Percentiles rank a stretch among this genome's conserved stretches.
phyloP scores from a whole-genome alignment of 1,140 invertebrate species.

The Gryon sp. region DNA sequence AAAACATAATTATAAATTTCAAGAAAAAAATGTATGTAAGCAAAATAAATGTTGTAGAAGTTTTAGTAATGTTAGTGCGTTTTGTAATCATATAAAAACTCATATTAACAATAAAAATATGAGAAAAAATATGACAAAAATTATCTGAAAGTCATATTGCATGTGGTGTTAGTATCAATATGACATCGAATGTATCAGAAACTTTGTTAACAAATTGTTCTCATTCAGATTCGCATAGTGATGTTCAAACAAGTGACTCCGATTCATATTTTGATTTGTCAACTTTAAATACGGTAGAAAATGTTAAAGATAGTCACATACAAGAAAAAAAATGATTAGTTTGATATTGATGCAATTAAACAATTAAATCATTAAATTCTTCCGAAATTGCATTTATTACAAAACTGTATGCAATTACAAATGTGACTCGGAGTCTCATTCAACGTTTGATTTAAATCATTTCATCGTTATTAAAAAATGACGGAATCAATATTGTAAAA shows the following conservation, averaged over 20 bases:
- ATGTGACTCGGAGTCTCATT: not conserved
- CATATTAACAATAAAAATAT: not conserved
- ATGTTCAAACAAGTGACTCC: too few relatives aligned
- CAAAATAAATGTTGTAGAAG: not conserved
- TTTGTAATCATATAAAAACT: slow-evolving; percentile 1
- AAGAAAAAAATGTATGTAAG: slow-evolving; percentile 1
- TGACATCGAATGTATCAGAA: too few relatives aligned
- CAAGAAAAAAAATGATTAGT: not conserved
- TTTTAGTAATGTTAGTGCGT: not conserved
- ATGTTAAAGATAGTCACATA: too few relatives aligned
- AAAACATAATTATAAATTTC: slow-evolving; percentile 4
- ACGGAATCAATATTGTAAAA: not conserved
- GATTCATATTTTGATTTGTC: too few relatives aligned
- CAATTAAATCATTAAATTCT: not conserved
- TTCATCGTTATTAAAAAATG: not conserved
- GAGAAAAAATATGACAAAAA: not conserved
- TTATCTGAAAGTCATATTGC: not conserved
- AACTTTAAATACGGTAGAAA: too few relatives aligned
- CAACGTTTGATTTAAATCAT: not conserved
- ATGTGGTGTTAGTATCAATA: too few relatives aligned
- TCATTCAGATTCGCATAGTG: too few relatives aligned
- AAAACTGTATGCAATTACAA: not conserved
- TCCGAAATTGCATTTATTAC: not conserved
- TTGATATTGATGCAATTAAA: not conserved
- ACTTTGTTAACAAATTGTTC: too few relatives aligned